Conservation (phyloP, 2,888 invertebrate species). For the Galeopsomyia nigrocyanea region DNA sequence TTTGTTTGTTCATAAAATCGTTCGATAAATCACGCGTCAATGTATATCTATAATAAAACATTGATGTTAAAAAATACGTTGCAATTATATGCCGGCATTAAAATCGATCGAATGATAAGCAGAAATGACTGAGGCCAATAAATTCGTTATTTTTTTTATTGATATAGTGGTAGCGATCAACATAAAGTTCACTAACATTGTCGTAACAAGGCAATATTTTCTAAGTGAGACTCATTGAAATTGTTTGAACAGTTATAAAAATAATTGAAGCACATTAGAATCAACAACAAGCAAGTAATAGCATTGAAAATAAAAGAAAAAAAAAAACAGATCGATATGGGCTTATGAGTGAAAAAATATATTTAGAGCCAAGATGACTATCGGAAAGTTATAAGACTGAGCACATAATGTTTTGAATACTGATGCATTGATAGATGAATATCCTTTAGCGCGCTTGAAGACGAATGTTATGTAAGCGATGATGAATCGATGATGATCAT, state of each 20-base stretch:
- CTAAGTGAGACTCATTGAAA: no score
- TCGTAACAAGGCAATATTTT: no score
- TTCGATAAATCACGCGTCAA: conserved; percentile 13
- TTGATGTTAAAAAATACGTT: conserved; percentile 7
- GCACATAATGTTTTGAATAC: conserved; percentile 10
- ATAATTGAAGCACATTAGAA: no score
- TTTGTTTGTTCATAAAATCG: conserved; percentile 31
- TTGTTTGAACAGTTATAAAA: no score
- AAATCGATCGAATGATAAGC: conserved; percentile 32
- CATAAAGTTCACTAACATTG: no score
- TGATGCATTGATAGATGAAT: conserved; percentile 11
- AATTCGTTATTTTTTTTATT: conserved; percentile 33
- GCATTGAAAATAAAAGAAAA: no score
- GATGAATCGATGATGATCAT: conserved; percentile 30
- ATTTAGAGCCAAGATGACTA: not conserved
- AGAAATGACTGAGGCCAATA: conserved; percentile 37
- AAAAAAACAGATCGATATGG: no score
- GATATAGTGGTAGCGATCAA: no score
- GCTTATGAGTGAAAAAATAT: conserved; percentile 11
- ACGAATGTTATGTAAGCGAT: conserved; percentile 24
- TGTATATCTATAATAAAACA: conserved; percentile 19
- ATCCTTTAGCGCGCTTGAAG: conserved; percentile 3
- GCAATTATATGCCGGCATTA: conserved; percentile 11
- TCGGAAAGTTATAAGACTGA: conserved; percentile 7
- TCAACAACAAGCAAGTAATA: no score